Evolutionary conservation across 2,888 invertebrate species (phyloP), one percentile per base, ranked within the genome.

Genomic region (Catocala sponsa): DNA sequence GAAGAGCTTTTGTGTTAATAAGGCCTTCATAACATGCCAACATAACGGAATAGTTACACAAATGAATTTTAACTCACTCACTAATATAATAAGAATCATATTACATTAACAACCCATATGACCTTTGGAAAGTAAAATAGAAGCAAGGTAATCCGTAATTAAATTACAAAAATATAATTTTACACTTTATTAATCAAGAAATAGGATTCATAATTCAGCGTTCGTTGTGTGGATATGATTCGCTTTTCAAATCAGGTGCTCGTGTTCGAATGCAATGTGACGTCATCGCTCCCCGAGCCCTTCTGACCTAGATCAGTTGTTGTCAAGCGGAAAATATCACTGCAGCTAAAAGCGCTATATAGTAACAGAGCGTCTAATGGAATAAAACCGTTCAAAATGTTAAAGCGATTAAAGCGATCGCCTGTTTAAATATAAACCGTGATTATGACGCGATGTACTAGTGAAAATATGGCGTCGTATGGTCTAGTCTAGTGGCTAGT

Each of bases 291-390:
- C 73, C 85, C 87, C 86, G 80, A 80, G 82, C 91, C 89, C 90
- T 89, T 89, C 76, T 89, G 89, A 88, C 90, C 89, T 81, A 90
- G 83, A 82, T 88, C 79, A 68, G 75, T 46, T 85, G 91, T 91
- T 76, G 88, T 85, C 82, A 86, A 74, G 90, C 89, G 86, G 87
- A 86, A 88, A 85, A 83, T 82, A 82, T 60, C 63, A 58, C 6
- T 68, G 63, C 70, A 75, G 74, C 74, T 60, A 53, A 68, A 70
- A 74, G 74, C 78, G 75, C 76, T 80, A 68, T 63, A 59, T 10
- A 46, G 41, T 57, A 38, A 46, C 54, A 51, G 13, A 44, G 12
- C 58, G 70, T 75, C 59, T 64, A 76, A 52, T 63, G 50, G 50
- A 41, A 58, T 61, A 59, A 55, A 58, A 38, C 10, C 44, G 33